Evolutionary conservation across 2,113 vertebrate genomes (phyloP).

Genomic region (Neotragus pygmaeus): DNA sequence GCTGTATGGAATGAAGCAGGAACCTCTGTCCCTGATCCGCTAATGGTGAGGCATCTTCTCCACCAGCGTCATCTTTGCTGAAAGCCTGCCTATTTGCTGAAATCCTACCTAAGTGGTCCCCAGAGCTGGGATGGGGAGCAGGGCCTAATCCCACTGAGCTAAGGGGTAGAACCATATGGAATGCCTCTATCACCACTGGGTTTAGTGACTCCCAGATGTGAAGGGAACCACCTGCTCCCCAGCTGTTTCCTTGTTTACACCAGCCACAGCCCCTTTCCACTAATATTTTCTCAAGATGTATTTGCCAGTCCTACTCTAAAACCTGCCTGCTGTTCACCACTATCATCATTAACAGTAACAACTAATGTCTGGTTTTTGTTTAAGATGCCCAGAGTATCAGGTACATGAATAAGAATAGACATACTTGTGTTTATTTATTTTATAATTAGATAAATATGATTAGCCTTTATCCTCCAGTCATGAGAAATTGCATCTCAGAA

Average conservation of each 20-base stretch:
- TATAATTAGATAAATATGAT: not conserved
- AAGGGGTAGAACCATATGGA: not conserved
- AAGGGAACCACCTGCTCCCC: conserved; percentile 15
- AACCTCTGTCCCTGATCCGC: not conserved
- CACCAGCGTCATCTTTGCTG: not conserved
- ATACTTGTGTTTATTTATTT: not conserved
- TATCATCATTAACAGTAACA: not conserved
- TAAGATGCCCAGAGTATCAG: not conserved
- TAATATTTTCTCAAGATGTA: not conserved
- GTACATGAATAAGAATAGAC: not conserved
- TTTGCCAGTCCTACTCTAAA: not conserved
- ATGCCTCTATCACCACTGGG: not conserved
- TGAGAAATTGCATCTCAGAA: not conserved
- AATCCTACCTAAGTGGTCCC: not conserved
- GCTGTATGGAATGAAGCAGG: not conserved
- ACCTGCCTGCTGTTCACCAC: not conserved
- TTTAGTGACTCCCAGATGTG: not conserved
- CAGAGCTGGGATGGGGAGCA: not conserved
- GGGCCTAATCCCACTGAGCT: not conserved
- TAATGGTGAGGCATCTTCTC: not conserved
- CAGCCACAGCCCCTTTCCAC: not conserved
- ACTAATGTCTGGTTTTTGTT: not conserved
- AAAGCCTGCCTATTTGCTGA: not conserved
- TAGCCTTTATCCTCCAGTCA: not conserved
- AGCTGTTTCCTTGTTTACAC: conserved; percentile 2